Percentiles rank a stretch among this genome's conserved stretches.
Conservation (phyloP, 2,888 invertebrate genomes). For the Drepanosiphum platanoidis region DNA sequence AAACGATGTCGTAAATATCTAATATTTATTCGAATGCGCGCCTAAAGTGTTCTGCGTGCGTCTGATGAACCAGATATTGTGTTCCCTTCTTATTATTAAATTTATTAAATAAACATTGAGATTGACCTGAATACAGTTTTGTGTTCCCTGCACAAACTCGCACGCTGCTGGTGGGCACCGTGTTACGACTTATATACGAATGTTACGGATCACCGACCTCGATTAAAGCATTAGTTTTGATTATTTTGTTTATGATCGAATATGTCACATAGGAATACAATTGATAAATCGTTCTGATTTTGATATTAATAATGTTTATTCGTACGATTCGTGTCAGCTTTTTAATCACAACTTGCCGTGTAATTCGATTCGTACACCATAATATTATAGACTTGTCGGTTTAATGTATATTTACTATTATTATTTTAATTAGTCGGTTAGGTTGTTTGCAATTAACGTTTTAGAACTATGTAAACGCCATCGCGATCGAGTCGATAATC, state of each 20-base stretch:
- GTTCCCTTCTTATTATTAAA: neutral
- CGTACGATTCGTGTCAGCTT: neutral
- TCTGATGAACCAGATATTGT: neutral
- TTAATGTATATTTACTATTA: neutral
- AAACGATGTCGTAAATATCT: neutral
- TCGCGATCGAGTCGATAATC: neutral
- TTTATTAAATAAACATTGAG: neutral
- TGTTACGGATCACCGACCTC: conserved; percentile 31
- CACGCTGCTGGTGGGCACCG: neutral
- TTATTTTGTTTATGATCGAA: neutral
- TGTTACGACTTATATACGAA: conserved; percentile 10
- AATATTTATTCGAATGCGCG: neutral
- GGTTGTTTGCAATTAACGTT: neutral
- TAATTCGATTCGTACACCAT: neutral
- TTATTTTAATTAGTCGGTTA: neutral
- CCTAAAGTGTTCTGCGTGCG: neutral
- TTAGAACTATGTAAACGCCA: neutral
- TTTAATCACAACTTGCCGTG: neutral
- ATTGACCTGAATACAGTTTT: neutral
- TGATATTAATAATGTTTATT: neutral
- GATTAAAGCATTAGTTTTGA: conserved; percentile 20
- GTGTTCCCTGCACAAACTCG: neutral
- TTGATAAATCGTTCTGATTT: neutral
- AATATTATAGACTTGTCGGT: neutral
- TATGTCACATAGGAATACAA: neutral